These are phyloP conservation scores for Bos indicus DNA, from an alignment of 2,113 vertebrate genomes.

Conservation along the genomic window DNA sequence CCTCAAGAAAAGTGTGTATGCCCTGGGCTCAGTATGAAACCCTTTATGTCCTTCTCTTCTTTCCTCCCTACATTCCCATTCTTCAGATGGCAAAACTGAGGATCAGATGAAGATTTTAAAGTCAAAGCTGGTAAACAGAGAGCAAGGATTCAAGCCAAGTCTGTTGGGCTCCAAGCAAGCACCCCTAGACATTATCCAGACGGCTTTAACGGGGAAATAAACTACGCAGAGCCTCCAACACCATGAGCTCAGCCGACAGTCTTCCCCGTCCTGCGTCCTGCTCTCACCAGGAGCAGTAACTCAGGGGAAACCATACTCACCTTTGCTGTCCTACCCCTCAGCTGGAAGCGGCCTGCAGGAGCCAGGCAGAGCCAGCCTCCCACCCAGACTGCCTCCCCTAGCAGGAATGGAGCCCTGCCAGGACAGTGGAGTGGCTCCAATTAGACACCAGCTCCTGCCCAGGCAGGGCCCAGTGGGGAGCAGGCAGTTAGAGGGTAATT, in stretches of 20 bases:
- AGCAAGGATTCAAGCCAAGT: background rate
- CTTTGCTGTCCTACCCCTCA: background rate
- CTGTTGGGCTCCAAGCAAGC: background rate
- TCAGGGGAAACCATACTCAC: background rate
- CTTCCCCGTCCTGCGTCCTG: rapidly evolving
- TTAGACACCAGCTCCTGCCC: background rate
- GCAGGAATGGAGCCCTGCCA: slow-evolving; percentile 1
- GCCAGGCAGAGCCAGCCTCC: background rate
- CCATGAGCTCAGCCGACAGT: background rate
- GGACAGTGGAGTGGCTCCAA: background rate
- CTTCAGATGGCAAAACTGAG: background rate
- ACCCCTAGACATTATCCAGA: background rate
- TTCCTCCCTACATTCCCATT: background rate
- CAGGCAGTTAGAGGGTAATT: slow-evolving; percentile 16
- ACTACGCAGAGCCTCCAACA: background rate
- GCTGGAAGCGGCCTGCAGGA: background rate
- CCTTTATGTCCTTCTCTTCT: too few relatives aligned
- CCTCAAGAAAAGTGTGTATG: background rate
- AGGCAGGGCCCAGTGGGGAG: background rate
- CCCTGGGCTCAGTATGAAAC: background rate
- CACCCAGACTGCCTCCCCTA: background rate
- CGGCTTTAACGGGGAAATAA: background rate
- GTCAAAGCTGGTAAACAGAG: background rate
- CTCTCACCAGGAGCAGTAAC: background rate
- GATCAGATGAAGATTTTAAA: background rate